Evolutionary conservation across 1,140 invertebrate genomes (phyloP), one percentile per base, ranked within the genome.

Genomic region (Saccostrea cuccullata): DNA sequence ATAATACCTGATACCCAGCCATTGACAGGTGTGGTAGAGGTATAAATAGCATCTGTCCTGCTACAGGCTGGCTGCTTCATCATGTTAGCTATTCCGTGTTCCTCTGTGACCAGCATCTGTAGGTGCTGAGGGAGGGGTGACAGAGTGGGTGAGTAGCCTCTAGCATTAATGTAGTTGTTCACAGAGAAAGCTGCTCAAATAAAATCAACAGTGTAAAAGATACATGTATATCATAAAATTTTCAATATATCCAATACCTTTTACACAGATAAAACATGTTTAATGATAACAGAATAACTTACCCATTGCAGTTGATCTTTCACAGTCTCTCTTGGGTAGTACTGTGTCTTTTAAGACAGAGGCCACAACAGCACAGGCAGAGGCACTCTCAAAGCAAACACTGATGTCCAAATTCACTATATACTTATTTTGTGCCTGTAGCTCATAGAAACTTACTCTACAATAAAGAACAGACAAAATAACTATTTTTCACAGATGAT

Each of bases 381-480:
- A 36, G 47, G 87, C 73, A 55, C 55, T 86, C 17, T 87, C 86
- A 30, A 85, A 87, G 55, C 89, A 90, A 23, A 90, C 86, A 70
- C 86, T 90, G 4, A 90, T 6, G 17, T 87, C 86, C 55, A 90
- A 40, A 26, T 73, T 85, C n/a, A 90, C 30, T n/a, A 85, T n/a
- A 67, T 83, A 90, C 40, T 86, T 84, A 11, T 55, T 84, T 36
- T 84, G 26, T 77, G 70, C 70, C 13, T 36, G 70, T 30, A 77
- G 70, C 70, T 77, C 70, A 77, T 77, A 36, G 30, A 30, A 77
- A 77, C 70, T 77, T 36, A 36, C 30, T 77, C 70, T 77, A 15
- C 30, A 36, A 30, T 73, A 9, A 77, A 77, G 30, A 77, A 64
- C n/a, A 2, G 58, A 20, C 6, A 64, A 64, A 60, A 13, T 60